Evolutionary conservation across 2,113 vertebrate genomes (phyloP), one percentile per base, ranked within the genome.

Genomic region (Nanorana parkeri): DNA sequence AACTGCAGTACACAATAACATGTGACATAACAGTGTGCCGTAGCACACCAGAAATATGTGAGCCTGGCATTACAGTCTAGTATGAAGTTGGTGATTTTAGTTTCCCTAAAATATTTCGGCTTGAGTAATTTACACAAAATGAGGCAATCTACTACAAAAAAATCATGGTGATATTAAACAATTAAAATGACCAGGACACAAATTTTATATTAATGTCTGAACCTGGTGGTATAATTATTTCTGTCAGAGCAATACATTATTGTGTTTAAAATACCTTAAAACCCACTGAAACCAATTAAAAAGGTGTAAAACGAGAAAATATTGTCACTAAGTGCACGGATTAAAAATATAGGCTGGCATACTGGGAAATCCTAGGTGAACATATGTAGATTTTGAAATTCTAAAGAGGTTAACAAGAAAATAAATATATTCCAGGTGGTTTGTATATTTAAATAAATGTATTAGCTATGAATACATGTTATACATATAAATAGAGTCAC

Each of bases 251-350:
- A 73, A 64, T 66, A 47, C 28, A 75, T 66, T 75, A 67, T 75
- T 54, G 17, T 66, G 29, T 81, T 67, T 74, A 65, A 75, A 74
- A 81, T 56, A 32, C 29, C 17, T 5, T 65, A 75, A 81, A 74
- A 74, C 80, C 80, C 80, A 81, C 4, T 56, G 71, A 81, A 81
- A 81, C 80, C 80, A 81, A 81, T 74, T 81, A 74, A 73, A 81
- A 58, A 66, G 28, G 52, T 75, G 69, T 65, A 36, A 81, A 81
- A 74, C 74, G 60, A 32, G 51, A 56, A 81, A 56, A 81, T 81
- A 75, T 66, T 81, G 80, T 66, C 80, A 75, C 79, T 65, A 51
- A 36, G 32, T 80, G 66, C 10, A 71, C 67, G 20, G 58, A 74
- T 61, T 81, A 7, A 29, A 73, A 47, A 56, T 23, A 52, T 20